Evolutionary conservation across 2,888 invertebrate species (phyloP), one percentile per base, ranked within the genome.

Genomic region (Isoperla grammatica): DNA sequence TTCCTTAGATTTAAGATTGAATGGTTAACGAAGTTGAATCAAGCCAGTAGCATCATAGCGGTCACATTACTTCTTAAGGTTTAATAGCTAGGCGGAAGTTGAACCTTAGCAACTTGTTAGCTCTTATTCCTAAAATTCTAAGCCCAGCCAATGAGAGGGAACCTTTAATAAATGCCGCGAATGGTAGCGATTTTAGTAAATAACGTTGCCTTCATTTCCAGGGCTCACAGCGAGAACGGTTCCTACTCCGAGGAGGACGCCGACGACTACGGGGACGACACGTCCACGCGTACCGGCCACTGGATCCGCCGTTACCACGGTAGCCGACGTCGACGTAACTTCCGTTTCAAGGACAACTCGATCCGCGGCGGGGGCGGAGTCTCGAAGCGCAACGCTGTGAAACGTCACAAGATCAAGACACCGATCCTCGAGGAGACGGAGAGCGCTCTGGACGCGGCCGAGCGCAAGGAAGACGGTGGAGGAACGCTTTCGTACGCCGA

Each of bases 391-490:
- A 37, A 23, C 56, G 39, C 46, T 17, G 39, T 35, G n/a, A 61
- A 57, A 42, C 54, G 65, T 48, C 61, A 65, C 53, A 67, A 69
- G 59, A 70, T 71, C 29, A 70, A 69, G 50, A 69, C 71, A 12
- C 71, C 71, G 1, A 71, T 71, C 20, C 61, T 71, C 23, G 71
- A 71, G 63, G 71, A 71, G 61, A 67, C 66, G 5, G 71, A 71
- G 63, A 69, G 67, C 56, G 62, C 64, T 2, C 42, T 63, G 15
- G 65, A 65, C 53, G 62, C 61, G 6, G 61, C 62, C 8, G 66
- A 61, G 29, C 22, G 61, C 9, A 57, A 61, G 17, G 59, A 50
- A 8, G 59, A 56, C 11, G 43, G 48, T 50, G 55, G 45, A 12
- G 43, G 53, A 39, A 40, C 29, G 22, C 29, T 23, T 35, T 42